Evolutionary conservation across 1,140 invertebrate species (phyloP).

Genomic region (Ips typographus): DNA sequence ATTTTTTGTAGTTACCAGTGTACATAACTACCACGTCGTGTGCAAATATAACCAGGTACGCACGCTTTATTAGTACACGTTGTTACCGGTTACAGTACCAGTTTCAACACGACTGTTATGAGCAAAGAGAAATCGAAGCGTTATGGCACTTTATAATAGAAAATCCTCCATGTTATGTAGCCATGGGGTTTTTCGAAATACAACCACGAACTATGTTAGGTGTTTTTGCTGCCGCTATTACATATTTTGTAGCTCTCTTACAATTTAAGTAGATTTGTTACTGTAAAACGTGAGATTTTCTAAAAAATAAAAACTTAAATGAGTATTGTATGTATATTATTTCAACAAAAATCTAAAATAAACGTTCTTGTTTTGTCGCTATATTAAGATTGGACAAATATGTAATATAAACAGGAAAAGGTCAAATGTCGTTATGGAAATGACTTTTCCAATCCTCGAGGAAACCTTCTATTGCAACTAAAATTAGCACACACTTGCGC

Average conservation of each 20-base stretch:
- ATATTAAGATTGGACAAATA: not conserved
- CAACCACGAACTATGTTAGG: not conserved
- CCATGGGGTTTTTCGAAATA: not conserved
- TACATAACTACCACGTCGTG: not conserved
- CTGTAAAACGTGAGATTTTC: not conserved
- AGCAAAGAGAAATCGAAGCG: not conserved
- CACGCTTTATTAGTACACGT: not conserved
- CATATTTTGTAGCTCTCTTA: constrained; percentile 1
- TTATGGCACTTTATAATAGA: not conserved
- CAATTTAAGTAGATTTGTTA: not conserved
- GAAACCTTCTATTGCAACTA: too few relatives aligned
- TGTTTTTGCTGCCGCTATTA: not conserved
- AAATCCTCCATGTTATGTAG: not conserved
- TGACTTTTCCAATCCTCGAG: too few relatives aligned
- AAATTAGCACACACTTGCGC: constrained; percentile 24
- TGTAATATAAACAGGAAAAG: not conserved
- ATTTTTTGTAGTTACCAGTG: not conserved
- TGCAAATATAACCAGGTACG: not conserved
- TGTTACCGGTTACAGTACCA: not conserved
- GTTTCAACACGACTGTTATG: not conserved
- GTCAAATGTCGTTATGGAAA: not conserved
- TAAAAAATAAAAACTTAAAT: not conserved
- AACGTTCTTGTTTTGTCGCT: not conserved
- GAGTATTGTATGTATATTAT: not conserved
- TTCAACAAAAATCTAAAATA: not conserved